phyloP scores from a whole-genome alignment of 2,113 vertebrate species.

The Rhinoptilus africanus region DNA sequence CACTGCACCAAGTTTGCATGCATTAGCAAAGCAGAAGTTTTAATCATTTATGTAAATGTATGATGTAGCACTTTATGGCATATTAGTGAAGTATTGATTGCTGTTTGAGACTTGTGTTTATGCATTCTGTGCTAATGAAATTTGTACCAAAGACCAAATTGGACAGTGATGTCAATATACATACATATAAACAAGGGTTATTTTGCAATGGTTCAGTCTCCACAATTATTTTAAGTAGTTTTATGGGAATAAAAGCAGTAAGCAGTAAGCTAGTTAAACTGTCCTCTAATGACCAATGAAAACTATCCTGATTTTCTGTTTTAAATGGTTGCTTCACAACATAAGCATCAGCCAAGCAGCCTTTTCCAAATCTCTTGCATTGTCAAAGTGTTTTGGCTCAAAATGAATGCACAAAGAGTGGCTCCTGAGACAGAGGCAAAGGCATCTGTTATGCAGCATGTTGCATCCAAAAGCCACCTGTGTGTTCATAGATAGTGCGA shows the following conservation, averaged over 20 bases:
- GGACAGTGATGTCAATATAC: not conserved
- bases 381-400: not conserved
- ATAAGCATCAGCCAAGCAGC: not conserved
- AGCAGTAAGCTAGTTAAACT: not conserved
- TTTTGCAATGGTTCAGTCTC: not conserved
- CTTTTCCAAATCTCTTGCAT: not conserved
- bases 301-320: not conserved
- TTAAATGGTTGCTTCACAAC: not conserved
- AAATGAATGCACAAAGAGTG: not conserved
- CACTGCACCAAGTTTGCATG: not conserved
- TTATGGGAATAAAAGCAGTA: constrained; percentile 20
- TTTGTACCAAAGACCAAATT: not conserved
- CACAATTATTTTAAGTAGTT: not conserved
- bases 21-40: not conserved
- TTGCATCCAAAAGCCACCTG: constrained; percentile 3
- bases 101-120: not conserved
- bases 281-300: not conserved
- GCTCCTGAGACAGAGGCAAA: not conserved
- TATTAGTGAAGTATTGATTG: not conserved
- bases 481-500: not conserved
- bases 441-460: not conserved
- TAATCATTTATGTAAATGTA: not conserved
- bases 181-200: not conserved
- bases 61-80: not conserved
- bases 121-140: not conserved